Conservation (phyloP, 1,140 invertebrate species). For the Onthophagus taurus region DNA sequence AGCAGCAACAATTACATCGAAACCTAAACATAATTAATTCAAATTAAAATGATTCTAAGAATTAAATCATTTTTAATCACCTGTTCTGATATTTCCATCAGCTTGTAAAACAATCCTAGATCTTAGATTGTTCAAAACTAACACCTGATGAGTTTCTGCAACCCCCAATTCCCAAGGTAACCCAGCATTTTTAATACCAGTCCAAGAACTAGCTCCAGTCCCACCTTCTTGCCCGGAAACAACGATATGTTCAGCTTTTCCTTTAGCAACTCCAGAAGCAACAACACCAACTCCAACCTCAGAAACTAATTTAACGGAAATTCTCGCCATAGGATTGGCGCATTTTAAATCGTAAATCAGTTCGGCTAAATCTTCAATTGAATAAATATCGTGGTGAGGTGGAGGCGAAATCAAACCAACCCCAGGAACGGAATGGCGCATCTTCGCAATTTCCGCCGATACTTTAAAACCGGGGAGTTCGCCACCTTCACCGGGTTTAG, state of each 20-base stretch:
- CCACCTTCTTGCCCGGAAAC: constrained; percentile 98
- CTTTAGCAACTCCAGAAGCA: constrained; percentile 96
- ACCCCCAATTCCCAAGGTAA: constrained; percentile 96
- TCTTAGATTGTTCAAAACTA: constrained; percentile 91
- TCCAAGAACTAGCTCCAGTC: constrained; percentile 96
- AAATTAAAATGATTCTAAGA: constrained; percentile 5
- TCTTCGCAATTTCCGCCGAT: constrained; percentile 89
- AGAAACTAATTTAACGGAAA: constrained; percentile 96
- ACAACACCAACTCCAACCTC: constrained; percentile 98
- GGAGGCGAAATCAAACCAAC: constrained; percentile 98
- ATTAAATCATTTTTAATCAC: constrained; percentile 18
- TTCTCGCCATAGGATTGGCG: constrained; percentile 89
- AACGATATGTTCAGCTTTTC: constrained; percentile 96
- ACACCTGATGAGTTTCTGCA: constrained; percentile 94
- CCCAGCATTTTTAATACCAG: constrained; percentile 89
- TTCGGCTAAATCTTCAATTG: constrained; percentile 97
- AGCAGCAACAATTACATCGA: constrained; percentile 94
- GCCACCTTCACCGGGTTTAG: constrained; percentile 92
- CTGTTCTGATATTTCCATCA: constrained; percentile 87
- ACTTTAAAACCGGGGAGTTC: constrained; percentile 71
- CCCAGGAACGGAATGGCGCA: constrained; percentile 89
- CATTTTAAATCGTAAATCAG: constrained; percentile 98
- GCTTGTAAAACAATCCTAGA: constrained; percentile 92
- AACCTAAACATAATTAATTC: constrained; percentile 46
- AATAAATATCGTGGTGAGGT: constrained; percentile 99